Conservation (phyloP, 2,113 vertebrate genomes). For the Amazona vittata region DNA sequence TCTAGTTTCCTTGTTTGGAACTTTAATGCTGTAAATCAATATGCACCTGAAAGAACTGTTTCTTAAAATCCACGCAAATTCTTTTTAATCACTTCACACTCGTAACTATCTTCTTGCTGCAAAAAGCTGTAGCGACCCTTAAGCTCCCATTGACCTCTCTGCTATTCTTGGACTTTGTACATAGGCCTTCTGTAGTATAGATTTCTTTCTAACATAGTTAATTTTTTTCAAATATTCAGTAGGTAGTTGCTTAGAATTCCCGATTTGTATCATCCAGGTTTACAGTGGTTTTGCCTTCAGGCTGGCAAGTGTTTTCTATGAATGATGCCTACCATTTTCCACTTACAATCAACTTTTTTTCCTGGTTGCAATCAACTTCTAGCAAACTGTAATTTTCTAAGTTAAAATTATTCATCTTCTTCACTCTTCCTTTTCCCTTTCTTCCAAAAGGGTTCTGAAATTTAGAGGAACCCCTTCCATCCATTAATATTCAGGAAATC, state of each 20-base stretch:
- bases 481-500: neutral
- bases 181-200: neutral
- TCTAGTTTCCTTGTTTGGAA: neutral
- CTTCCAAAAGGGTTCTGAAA: neutral
- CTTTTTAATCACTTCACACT: neutral
- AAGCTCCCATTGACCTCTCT: neutral
- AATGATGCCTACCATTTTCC: neutral
- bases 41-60: neutral
- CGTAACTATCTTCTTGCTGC: rapidly evolving
- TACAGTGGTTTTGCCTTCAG: neutral
- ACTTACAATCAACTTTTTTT: neutral
- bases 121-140: neutral
- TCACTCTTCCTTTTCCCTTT: neutral
- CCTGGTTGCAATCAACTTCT: neutral
- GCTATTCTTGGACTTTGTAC: neutral
- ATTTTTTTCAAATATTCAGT: neutral
- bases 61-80: neutral
- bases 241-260: neutral
- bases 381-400: neutral
- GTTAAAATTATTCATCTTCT: neutral
- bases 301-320: neutral
- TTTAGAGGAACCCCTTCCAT: neutral
- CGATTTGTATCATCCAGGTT: neutral
- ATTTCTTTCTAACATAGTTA: neutral
- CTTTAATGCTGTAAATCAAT: neutral